These are phyloP conservation scores for Tricholaema leucomelas DNA, from an alignment of 2,113 vertebrate genomes.

Conservation along the genomic window DNA sequence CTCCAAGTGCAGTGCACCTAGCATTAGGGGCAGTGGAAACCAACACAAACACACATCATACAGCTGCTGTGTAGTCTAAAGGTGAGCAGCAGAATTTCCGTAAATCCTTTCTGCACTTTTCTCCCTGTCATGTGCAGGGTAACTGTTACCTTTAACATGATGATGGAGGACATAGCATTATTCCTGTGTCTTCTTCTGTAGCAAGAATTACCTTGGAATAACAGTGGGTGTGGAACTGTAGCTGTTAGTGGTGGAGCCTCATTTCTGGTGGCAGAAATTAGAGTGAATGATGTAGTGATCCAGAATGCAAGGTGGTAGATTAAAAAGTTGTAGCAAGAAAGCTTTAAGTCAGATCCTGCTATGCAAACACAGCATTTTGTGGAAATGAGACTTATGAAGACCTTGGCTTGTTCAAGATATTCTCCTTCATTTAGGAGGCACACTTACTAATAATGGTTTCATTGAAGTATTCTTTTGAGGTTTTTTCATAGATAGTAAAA, in stretches of 20 bases:
- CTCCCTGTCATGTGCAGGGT: neutral
- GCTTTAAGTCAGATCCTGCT: too few species aligned
- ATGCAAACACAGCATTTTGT: too few species aligned
- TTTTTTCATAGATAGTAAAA: neutral
- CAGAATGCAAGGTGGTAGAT: too few species aligned
- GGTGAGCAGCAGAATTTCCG: neutral
- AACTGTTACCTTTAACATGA: neutral
- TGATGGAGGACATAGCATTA: neutral
- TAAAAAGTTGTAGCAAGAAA: too few species aligned
- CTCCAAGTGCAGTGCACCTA: neutral
- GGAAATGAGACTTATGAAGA: too few species aligned
- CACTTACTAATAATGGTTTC: neutral
- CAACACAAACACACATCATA: neutral
- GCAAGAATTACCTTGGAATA: neutral
- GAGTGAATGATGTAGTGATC: too few species aligned
- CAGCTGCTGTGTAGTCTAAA: neutral
- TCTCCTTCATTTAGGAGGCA: neutral
- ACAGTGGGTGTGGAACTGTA: neutral
- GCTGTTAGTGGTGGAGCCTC: neutral
- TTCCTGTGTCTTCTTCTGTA: neutral
- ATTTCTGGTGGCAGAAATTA: neutral
- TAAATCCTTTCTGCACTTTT: neutral
- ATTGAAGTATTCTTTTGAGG: neutral
- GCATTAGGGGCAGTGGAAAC: neutral
- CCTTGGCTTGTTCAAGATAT: neutral